phyloP scores from a whole-genome alignment of 2,113 vertebrate genomes.

The Pardalotus punctatus region DNA sequence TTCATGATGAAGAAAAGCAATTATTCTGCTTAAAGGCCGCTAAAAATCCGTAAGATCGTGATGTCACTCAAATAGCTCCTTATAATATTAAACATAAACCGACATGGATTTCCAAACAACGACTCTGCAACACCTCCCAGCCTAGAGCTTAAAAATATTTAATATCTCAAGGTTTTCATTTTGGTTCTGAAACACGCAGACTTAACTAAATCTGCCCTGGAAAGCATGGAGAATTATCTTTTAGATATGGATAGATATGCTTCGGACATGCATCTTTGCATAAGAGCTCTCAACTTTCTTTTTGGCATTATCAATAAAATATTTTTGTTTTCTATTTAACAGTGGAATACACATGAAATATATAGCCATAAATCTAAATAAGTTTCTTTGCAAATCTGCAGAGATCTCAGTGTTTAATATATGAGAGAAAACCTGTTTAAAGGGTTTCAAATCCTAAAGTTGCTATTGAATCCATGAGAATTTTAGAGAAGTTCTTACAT shows the following conservation, averaged over 20 bases:
- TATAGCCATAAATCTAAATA: background rate
- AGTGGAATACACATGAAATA: background rate
- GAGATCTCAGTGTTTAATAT: background rate
- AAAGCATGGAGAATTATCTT: conserved; percentile 13
- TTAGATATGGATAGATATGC: background rate
- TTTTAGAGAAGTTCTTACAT: background rate
- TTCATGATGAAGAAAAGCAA: background rate
- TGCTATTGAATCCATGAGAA: background rate
- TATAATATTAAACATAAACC: background rate
- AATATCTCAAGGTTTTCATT: background rate
- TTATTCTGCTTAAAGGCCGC: rapidly evolving
- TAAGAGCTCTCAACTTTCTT: background rate
- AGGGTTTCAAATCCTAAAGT: background rate
- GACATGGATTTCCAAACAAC: background rate
- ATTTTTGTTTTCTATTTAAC: background rate
- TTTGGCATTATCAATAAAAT: background rate
- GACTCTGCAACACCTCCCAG: background rate
- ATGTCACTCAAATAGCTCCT: background rate
- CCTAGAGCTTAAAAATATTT: background rate
- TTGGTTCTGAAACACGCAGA: background rate
- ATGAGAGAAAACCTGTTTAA: background rate
- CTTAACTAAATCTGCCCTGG: background rate
- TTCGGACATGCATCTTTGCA: background rate
- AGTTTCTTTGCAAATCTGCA: background rate
- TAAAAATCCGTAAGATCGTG: background rate